Base-by-base conservation (phyloP, 2,113 vertebrate species). In the Vimba vimba region DNA sequence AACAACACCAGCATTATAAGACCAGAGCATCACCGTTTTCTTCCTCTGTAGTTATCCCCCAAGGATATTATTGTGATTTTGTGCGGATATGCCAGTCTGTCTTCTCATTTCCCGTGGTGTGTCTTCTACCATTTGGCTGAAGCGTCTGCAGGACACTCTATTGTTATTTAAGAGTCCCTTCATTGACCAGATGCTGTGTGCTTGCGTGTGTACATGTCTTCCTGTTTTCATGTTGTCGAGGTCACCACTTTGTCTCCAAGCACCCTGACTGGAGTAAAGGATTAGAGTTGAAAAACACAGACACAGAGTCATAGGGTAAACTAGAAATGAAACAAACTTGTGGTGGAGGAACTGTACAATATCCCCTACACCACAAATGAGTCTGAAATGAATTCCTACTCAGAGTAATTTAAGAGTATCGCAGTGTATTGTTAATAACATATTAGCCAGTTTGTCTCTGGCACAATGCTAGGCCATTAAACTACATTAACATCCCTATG, bases 191-290 rank as follows among this genome's bases (percentile, higher is more conserved):
- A 77, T 76, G 83, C 52, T 9, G 71, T 21, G 15, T 55, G 73
- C 47, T 9, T 43, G 47, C 36, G 17, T 55, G 50, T 80, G 59
- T 62, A 47, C 68, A 33, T 39, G 64, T 47, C 78, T 85, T 87
- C 86, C 80, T 87, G 86, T 87, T 83, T 87, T 87, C 47, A 45
- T 79, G 57, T 83, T 83, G 45, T 25, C 27, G 69, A 78, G 60
- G 71, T 77, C 73, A 78, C 30, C 30, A 47, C 77, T 23, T 23
- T 80, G 76, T 30, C 21, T 85, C 59, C 4, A 57, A 84, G 30
- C 71, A 77, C 43, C 39, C 39, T 60, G 55, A 77, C 19, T 71
- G 21, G 36, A 17, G n/a, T 73, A 74, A 43, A 75, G n/a, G 36
- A 62, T 23, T 21, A 30, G 62, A 25, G 19, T 36, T 43, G 21